phyloP scores from a whole-genome alignment of 1,140 invertebrate species.

The Cecropterus lyciades region DNA sequence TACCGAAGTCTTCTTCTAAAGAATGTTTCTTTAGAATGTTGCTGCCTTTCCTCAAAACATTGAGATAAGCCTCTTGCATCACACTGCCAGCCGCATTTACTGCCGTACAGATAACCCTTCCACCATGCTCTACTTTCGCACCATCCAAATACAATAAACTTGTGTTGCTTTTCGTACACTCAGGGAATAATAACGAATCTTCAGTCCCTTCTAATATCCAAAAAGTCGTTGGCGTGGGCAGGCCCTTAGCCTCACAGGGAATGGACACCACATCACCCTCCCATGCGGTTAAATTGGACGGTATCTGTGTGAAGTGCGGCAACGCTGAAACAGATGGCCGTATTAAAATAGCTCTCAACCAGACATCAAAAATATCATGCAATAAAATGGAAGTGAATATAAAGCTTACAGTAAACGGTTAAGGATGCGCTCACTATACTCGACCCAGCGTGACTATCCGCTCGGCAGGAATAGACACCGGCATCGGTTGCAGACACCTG shows the following conservation, averaged over 20 bases:
- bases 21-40: constrained; percentile 64
- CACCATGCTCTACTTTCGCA: constrained; percentile 70
- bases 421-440: constrained; percentile 79
- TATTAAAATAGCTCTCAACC: constrained; percentile 70
- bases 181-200: constrained; percentile 75
- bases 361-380: constrained; percentile 66
- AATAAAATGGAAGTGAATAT: constrained; percentile 64
- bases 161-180: constrained; percentile 78
- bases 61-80: constrained; percentile 78
- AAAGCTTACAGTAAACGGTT: constrained; percentile 79
- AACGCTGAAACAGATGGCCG: constrained; percentile 89
- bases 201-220: constrained; percentile 92
- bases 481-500: constrained; percentile 78
- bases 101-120: constrained; percentile 76
- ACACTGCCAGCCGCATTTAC: constrained; percentile 78
- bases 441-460: constrained; percentile 79
- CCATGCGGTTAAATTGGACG: constrained; percentile 92
- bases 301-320: constrained; percentile 94
- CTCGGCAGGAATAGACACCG: constrained; percentile 81
- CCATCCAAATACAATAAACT: constrained; percentile 77
- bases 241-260: constrained; percentile 94
- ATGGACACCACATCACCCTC: constrained; percentile 93
- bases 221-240: constrained; percentile 94
- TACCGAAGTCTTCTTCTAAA: constrained; percentile 56
- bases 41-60: constrained; percentile 71